Evolutionary conservation across 2,113 vertebrate genomes (phyloP), one percentile per base, ranked within the genome.

Genomic region (Tylochromis polylepis): DNA sequence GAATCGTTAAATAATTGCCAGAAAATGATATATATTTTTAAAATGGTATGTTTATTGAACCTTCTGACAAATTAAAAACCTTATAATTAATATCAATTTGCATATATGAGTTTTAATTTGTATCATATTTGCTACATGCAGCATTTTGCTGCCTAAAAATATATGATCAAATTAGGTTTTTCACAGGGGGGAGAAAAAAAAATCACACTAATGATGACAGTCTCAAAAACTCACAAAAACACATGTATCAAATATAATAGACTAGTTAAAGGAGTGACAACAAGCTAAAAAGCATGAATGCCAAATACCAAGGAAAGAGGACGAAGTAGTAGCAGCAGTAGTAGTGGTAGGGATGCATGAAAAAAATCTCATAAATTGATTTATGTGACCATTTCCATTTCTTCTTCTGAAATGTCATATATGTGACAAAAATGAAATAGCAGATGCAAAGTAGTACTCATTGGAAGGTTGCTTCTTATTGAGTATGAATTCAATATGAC

Each of bases 401-500:
- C 49, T 38, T 77, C 56, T 79, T 85, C 85, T 79, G 67, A 91
- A 89, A 89, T 80, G 85, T 92, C 88, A 88, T 81, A 85, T 79
- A 91, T 87, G 75, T 87, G 89, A 91, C 77, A 77, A 51, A 89
- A 90, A 91, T 55, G 18, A 91, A 90, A 77, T 34, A 38, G 85
- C 80, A 79, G 43, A 90, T 89, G 88, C 88, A 89, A 87, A 91
- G 49, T 11, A 38, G 56, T 31, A 87, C 67, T 80, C 72, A 85
- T 59, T 79, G 75, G 77, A 41, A 3, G 16, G 22, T 5, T n/a
- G 34, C 49, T 83, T 67, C 43, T 53, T 53, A 77, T 77, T 53
- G 72, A 77, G 72, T 31, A 34, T n/a, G 11, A 53, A 53, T 77
- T 53, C 46, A 77, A 77, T 77, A 70, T 22, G 80, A 89, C 53